A percentile compares a stretch with the other conserved stretches of the same genome.
phyloP scores from a whole-genome alignment of 2,797 vertebrate species.

The Xiphorhynchus erythropygius region DNA sequence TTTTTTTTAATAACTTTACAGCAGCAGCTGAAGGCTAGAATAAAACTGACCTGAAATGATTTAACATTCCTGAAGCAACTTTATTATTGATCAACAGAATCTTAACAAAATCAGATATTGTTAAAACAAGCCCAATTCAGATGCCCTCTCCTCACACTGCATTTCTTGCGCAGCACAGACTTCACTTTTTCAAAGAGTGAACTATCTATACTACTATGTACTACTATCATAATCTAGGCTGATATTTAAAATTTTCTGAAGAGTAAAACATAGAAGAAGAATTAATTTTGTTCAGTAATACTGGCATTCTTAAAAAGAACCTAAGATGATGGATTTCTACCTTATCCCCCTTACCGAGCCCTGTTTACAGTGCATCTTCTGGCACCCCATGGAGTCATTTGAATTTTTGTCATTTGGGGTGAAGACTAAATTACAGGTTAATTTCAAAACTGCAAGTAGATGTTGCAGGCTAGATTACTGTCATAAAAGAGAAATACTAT shows the following conservation, averaged over 20 bases:
- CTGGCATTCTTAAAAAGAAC: slow-evolving; percentile 55
- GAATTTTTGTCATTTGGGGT: slow-evolving; percentile 86
- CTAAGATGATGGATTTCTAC: slow-evolving; percentile 59
- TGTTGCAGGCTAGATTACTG: slow-evolving; percentile 83
- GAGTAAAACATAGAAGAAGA: slow-evolving; percentile 32
- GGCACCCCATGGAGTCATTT: slow-evolving; percentile 83
- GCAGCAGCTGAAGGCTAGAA: not conserved
- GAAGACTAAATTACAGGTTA: slow-evolving; percentile 88
- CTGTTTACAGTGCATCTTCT: slow-evolving; percentile 82
- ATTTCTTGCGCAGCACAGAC: not conserved
- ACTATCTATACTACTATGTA: not conserved
- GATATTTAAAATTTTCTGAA: not conserved
- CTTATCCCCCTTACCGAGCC: slow-evolving; percentile 65
- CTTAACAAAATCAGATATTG: not conserved
- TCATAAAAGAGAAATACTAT: slow-evolving; percentile 76
- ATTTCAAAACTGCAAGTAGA: slow-evolving; percentile 81
- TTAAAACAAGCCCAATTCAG: not conserved
- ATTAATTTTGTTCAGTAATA: slow-evolving; percentile 55
- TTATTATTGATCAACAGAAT: not conserved
- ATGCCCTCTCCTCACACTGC: not conserved
- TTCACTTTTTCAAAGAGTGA: slow-evolving; percentile 15
- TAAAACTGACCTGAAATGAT: not conserved
- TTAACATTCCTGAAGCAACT: not conserved
- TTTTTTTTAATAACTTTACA: not conserved
- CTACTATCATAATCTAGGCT: not conserved